These are phyloP conservation scores for Scalopus aquaticus DNA, from an alignment of 2,113 vertebrate genomes.

Conservation along the genomic window DNA sequence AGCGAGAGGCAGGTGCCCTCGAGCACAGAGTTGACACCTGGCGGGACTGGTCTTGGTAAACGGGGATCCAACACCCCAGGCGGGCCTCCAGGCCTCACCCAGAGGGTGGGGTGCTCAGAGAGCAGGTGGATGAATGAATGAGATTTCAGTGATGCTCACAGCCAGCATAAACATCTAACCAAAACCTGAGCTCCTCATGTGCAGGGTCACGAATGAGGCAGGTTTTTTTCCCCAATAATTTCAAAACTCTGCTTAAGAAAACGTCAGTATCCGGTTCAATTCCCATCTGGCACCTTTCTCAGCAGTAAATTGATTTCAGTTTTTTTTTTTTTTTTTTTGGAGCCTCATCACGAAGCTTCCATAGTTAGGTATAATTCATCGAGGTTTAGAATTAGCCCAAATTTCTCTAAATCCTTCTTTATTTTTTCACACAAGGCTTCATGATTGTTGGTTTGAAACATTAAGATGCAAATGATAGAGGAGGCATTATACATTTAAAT, in stretches of 20 bases:
- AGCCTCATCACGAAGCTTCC: slow-evolving; percentile 68
- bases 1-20: background rate
- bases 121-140: background rate
- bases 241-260: slow-evolving; percentile 43
- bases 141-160: background rate
- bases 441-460: slow-evolving; percentile 86
- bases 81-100: background rate
- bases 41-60: fast-evolving
- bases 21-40: too few relatives aligned
- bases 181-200: background rate
- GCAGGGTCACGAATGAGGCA: background rate
- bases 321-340: background rate
- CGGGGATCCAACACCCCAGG: background rate
- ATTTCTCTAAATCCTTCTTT: slow-evolving; percentile 78
- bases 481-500: slow-evolving; percentile 78
- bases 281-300: slow-evolving; percentile 50
- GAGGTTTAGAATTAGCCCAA: slow-evolving; percentile 81
- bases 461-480: slow-evolving; percentile 87
- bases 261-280: background rate
- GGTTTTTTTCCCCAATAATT: background rate
- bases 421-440: slow-evolving; percentile 83
- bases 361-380: slow-evolving; percentile 78
- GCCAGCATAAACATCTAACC: background rate
- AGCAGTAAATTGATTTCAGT: slow-evolving; percentile 65
- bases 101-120: background rate